Base-by-base conservation (phyloP, 1,140 invertebrate genomes). In the Drosophila guanche region DNA sequence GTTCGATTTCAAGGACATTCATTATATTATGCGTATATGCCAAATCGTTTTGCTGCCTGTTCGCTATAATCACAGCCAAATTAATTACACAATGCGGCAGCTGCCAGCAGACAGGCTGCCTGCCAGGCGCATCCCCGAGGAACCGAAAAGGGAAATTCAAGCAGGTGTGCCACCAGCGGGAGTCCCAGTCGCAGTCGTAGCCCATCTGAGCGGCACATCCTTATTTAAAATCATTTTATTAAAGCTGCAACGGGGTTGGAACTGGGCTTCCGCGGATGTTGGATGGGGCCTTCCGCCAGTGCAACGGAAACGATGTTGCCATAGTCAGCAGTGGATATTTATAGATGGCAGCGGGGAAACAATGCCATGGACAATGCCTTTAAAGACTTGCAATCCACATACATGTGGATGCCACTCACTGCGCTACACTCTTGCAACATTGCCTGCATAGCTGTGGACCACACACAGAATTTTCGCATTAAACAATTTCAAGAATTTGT, bases 1-100 rank as follows among this genome's bases (percentile, higher is more conserved):
- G 25, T 71, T 48, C 76, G 51, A 57, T 77, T 81, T 83, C 52
- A 73, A 61, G 79, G 60, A 74, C 79, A 74, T 71, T 52, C 73
- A 68, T 60, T 53, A 66, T 66, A 62, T 57, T 53, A 66, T 57
- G 60, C 68, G 59, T 65, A 57, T 57, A 43, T 6, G 70, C 54
- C 65, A 67, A 76, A 80, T 79, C 65, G 76, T 67, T 71, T 56
- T 77, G 79, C 69, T 66, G 48, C 65, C 84, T 79, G 79, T 74
- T 33, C 59, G 22, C 10, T 40, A 67, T 85, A 86, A 85, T 85
- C 76, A 54, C 76, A 52, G 68, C 40, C 62, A 60, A 66, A 85
- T 85, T 85, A 86, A 85, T 85, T 81, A 81, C 69, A 60, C 41
- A 70, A 84, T 84, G 77, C 57, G 53, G 37, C 57, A 70, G 37